These are phyloP conservation scores for Rhinatrema bivittatum DNA, from an alignment of 2,797 vertebrate genomes.

Conservation along the genomic window DNA sequence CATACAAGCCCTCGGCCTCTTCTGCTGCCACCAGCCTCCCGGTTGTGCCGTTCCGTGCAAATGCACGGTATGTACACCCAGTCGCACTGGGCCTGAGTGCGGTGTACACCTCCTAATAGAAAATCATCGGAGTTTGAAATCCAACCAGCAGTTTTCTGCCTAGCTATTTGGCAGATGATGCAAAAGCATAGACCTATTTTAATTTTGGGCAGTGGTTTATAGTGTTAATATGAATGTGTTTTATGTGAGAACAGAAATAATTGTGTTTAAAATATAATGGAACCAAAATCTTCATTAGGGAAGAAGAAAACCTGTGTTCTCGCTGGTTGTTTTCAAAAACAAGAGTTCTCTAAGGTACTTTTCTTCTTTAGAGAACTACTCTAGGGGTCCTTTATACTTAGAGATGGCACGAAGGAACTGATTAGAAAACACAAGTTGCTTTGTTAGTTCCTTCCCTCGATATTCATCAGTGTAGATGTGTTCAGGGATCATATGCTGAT, in stretches of 20 bases:
- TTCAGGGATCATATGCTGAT: not conserved
- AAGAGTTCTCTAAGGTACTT: slow-evolving; percentile 5
- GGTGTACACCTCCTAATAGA: too few relatives aligned
- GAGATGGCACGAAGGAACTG: not conserved
- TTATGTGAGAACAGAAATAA: slow-evolving; percentile 9
- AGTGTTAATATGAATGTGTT: too few relatives aligned
- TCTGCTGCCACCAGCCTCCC: too few relatives aligned
- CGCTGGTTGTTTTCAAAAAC: slow-evolving; percentile 13
- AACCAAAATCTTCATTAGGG: slow-evolving; percentile 3
- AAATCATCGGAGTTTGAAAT: too few relatives aligned
- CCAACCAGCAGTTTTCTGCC: too few relatives aligned
- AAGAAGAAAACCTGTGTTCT: slow-evolving; percentile 2
- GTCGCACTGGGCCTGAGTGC: too few relatives aligned
- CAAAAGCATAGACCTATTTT: too few relatives aligned
- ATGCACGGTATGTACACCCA: too few relatives aligned
- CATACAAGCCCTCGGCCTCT: too few relatives aligned
- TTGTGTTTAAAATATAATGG: not conserved
- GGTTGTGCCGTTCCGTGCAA: too few relatives aligned
- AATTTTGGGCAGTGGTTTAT: too few relatives aligned
- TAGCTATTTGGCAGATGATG: too few relatives aligned
- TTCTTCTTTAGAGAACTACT: slow-evolving; percentile 5
- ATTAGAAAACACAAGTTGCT: slow-evolving; percentile 4
- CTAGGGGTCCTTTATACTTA: not conserved
- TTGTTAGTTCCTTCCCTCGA: not conserved
- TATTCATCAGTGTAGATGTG: not conserved